Evolutionary conservation across 2,797 vertebrate species (phyloP).

Genomic region (Oryzias dopingdopingensis): DNA sequence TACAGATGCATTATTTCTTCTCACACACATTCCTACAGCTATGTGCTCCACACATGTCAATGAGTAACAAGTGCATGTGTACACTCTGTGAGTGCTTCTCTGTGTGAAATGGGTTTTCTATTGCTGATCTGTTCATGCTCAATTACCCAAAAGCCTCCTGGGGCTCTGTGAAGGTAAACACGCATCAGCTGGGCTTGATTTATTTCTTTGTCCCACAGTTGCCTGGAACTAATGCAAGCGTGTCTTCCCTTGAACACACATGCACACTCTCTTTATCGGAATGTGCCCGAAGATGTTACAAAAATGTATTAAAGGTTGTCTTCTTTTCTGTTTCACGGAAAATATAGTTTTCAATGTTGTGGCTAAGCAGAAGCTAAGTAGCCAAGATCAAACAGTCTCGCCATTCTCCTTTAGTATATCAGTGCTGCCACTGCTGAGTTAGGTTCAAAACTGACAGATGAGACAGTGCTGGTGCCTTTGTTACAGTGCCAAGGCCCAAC

Average conservation of each 20-base stretch:
- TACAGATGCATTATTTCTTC: neutral
- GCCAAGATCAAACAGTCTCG: conserved; percentile 24
- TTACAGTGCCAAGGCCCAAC: conserved; percentile 61
- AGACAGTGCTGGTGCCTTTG: conserved; percentile 51
- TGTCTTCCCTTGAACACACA: conserved; percentile 20
- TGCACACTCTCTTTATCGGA: conserved; percentile 3
- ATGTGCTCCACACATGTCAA: conserved; percentile 26
- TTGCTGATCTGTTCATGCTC: conserved; percentile 80
- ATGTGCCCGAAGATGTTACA: neutral
- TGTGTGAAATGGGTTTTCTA: conserved; percentile 73
- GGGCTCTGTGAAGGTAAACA: conserved; percentile 74
- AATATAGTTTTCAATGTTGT: conserved; percentile 6
- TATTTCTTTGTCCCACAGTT: conserved; percentile 78
- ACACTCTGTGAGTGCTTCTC: conserved; percentile 13
- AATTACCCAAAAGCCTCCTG: conserved; percentile 77
- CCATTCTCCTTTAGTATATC: conserved; percentile 13
- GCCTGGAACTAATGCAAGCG: conserved; percentile 64
- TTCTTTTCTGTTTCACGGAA: too few relatives aligned
- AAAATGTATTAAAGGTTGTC: conserved; percentile 4
- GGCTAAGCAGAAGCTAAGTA: conserved; percentile 14
- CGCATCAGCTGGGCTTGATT: conserved; percentile 80
- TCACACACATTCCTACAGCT: conserved; percentile 5
- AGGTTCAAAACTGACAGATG: conserved; percentile 42
- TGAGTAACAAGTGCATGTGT: conserved; percentile 27
- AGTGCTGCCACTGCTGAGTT: conserved; percentile 28